Percentiles rank a stretch among this genome's conserved stretches.
Conservation (phyloP, 2,113 vertebrate genomes). For the Cairina moschata region DNA sequence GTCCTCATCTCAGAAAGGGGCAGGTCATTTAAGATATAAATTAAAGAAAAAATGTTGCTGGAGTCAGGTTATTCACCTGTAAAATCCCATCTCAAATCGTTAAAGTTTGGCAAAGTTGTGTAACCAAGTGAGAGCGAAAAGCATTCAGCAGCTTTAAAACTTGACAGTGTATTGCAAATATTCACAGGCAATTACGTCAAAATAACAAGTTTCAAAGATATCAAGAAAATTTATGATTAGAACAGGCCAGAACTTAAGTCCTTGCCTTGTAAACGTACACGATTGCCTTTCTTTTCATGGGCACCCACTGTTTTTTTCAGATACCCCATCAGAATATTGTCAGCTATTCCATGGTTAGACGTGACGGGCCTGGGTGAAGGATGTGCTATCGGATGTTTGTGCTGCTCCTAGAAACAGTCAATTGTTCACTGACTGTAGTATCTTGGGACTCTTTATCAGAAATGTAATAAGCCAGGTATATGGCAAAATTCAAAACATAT, state of each 20-base stretch:
- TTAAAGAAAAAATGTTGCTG: not conserved
- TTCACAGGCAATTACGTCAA: slow-evolving; percentile 2
- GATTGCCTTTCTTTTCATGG: slow-evolving; percentile 14
- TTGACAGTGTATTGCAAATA: not conserved
- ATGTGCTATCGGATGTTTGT: slow-evolving; percentile 20
- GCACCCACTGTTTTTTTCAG: not conserved
- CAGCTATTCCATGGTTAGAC: not conserved
- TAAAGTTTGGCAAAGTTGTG: slow-evolving; percentile 33
- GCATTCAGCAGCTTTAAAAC: not conserved
- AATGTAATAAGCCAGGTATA: slow-evolving; percentile 13
- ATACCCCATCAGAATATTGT: not conserved
- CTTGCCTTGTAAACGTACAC: not conserved
- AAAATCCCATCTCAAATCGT: slow-evolving; percentile 58
- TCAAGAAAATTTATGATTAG: not conserved
- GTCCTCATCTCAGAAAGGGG: not conserved
- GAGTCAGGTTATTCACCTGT: slow-evolving; percentile 33
- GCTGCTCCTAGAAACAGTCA: slow-evolving; percentile 6
- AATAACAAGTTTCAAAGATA: not conserved
- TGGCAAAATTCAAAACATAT: not conserved
- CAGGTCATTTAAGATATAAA: slow-evolving; percentile 4
- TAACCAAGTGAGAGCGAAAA: not conserved
- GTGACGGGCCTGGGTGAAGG: not conserved
- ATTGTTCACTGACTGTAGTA: slow-evolving; percentile 25
- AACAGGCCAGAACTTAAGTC: not conserved
- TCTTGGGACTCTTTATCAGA: slow-evolving; percentile 13